phyloP scores from a whole-genome alignment of 1,140 invertebrate genomes.

The Zaprionus ghesquierei region DNA sequence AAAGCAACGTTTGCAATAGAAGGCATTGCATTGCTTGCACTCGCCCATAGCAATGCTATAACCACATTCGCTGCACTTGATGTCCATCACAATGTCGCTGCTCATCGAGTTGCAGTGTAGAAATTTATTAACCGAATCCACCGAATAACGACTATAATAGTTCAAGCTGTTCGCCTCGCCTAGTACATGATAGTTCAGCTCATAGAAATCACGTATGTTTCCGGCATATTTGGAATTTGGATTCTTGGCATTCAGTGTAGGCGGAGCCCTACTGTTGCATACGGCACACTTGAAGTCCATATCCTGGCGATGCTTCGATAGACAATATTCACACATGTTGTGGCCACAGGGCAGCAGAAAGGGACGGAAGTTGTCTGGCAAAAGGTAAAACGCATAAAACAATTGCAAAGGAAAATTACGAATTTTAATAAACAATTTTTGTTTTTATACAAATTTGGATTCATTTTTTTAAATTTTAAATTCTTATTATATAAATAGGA shows the following conservation, averaged over 20 bases:
- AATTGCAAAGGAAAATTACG: slow-evolving; percentile 14
- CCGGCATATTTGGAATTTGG: slow-evolving; percentile 1
- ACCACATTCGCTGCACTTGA: slow-evolving; percentile 64
- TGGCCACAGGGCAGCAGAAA: slow-evolving; percentile 67
- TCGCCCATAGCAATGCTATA: slow-evolving; percentile 21
- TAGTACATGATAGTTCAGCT: slow-evolving; percentile 66
- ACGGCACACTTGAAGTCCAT: slow-evolving; percentile 47
- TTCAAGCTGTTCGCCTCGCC: slow-evolving; percentile 37
- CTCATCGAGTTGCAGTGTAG: neutral
- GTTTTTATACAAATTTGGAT: no score
- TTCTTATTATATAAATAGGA: no score
- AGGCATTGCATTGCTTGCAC: slow-evolving; percentile 60
- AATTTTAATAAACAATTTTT: no score
- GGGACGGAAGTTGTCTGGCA: slow-evolving; percentile 43
- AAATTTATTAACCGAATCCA: slow-evolving; percentile 34
- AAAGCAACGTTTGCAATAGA: slow-evolving; percentile 64
- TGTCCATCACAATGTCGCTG: slow-evolving; percentile 8
- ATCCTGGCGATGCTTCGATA: slow-evolving; percentile 34
- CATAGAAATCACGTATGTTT: slow-evolving; percentile 49
- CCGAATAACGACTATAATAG: slow-evolving; percentile 19
- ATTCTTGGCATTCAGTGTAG: slow-evolving; percentile 32
- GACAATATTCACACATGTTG: slow-evolving; percentile 66
- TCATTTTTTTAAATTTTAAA: no score
- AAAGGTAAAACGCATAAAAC: neutral
- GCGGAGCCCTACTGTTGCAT: slow-evolving; percentile 37